Percentiles rank a stretch among this genome's conserved stretches.
phyloP scores from a whole-genome alignment of 1,140 invertebrate species.

The Heliconius himera region DNA sequence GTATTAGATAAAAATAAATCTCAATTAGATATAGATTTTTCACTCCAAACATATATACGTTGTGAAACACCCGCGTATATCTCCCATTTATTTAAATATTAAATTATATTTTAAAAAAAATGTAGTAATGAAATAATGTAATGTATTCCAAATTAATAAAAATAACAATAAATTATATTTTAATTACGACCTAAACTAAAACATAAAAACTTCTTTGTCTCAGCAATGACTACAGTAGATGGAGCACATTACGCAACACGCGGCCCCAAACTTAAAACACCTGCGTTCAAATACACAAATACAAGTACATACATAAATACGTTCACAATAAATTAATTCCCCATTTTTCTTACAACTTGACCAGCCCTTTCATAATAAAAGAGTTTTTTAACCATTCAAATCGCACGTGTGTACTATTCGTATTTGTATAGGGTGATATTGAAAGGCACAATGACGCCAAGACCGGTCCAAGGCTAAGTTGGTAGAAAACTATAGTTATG shows the following conservation, averaged over 20 bases:
- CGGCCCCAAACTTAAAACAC: neutral
- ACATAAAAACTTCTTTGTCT: neutral
- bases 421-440: constrained; percentile 34
- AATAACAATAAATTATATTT: too few species aligned
- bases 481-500: constrained; percentile 23
- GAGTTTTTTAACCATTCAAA: constrained; percentile 29
- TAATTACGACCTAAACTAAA: too few species aligned
- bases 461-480: constrained; percentile 39
- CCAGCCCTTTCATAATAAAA: constrained; percentile 33
- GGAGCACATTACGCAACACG: neutral
- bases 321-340: neutral
- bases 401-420: constrained; percentile 43
- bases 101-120: too few species aligned
- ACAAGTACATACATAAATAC: neutral
- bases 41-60: too few species aligned
- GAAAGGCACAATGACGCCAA: constrained; percentile 34
- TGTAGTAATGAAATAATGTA: too few species aligned
- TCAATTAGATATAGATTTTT: too few species aligned
- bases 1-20: too few species aligned
- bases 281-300: constrained; percentile 10
- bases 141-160: too few species aligned
- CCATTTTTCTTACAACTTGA: constrained; percentile 19
- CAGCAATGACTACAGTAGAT: neutral
- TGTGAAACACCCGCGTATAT: too few species aligned
- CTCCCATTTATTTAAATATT: too few species aligned